These are phyloP conservation scores for Hirundichthys speculiger DNA, from an alignment of 2,113 vertebrate species.

Conservation along the genomic window DNA sequence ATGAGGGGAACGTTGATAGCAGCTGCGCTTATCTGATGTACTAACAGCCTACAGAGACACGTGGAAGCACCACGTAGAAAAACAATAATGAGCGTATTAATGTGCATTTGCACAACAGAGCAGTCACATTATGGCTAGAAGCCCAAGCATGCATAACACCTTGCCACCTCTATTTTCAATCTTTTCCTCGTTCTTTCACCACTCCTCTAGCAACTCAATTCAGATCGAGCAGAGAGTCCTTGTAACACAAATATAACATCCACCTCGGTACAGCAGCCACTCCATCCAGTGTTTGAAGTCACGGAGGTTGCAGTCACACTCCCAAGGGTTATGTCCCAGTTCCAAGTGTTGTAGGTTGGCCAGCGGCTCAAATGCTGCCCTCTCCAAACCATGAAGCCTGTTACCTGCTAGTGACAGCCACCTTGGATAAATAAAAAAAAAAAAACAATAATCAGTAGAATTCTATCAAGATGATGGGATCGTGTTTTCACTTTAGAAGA, in stretches of 20 bases:
- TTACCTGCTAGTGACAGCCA: constrained; percentile 94
- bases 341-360: constrained; percentile 90
- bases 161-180: not conserved
- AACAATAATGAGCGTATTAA: constrained; percentile 24
- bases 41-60: constrained; percentile 50
- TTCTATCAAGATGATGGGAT: not conserved
- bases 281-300: constrained; percentile 99
- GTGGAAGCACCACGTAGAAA: constrained; percentile 16
- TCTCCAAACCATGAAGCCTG: constrained; percentile 91
- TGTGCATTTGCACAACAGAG: constrained; percentile 18
- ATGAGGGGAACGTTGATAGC: constrained; percentile 54
- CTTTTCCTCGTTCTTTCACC: constrained; percentile 2
- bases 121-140: constrained; percentile 9
- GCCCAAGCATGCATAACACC: constrained; percentile 10
- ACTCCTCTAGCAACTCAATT: not conserved
- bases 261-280: constrained; percentile 98
- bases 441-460: not conserved
- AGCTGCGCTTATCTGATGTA: constrained; percentile 62
- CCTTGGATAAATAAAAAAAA: constrained; percentile 32
- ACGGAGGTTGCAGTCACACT: constrained; percentile 96
- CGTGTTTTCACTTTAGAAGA: not conserved
- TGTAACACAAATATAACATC: constrained; percentile 22
- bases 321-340: constrained; percentile 96
- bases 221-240: constrained; percentile 16
- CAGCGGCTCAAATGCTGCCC: constrained; percentile 94